A percentile compares a stretch with the other conserved stretches of the same genome.
These are phyloP conservation scores for Epiperipatus broadwayi DNA, from an alignment of 2,888 invertebrate species.

Conservation along the genomic window DNA sequence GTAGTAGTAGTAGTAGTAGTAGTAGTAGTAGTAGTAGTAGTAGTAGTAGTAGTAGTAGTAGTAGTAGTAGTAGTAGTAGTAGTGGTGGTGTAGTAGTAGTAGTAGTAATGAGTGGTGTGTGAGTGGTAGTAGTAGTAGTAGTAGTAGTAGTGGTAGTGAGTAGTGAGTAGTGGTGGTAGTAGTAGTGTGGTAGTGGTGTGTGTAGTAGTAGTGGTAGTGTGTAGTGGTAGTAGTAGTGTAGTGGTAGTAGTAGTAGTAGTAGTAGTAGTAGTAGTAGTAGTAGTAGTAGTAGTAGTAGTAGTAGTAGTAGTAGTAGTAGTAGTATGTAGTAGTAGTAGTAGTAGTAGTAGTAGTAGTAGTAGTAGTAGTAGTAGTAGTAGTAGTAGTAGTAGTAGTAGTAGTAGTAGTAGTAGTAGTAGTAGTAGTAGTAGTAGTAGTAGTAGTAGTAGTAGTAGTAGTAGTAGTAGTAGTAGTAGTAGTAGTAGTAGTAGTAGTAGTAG, in stretches of 20 bases:
- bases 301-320: conserved; percentile 12
- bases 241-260: conserved; percentile 9
- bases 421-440: conserved; percentile 14
- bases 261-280: conserved; percentile 10
- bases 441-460: conserved; percentile 13
- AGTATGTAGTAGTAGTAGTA: conserved; percentile 12
- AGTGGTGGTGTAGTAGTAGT: too few relatives aligned
- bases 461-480: conserved; percentile 13
- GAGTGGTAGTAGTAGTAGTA: too few relatives aligned
- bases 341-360: conserved; percentile 12
- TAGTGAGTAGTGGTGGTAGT: too few relatives aligned
- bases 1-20: conserved; percentile 13
- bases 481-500: conserved; percentile 12
- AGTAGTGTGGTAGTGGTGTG: too few relatives aligned
- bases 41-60: conserved; percentile 4
- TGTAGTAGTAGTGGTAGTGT: too few relatives aligned
- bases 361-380: conserved; percentile 12
- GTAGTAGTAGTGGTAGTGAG: too few relatives aligned
- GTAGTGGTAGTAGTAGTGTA: too few relatives aligned
- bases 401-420: conserved; percentile 12
- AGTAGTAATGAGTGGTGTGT: not conserved
- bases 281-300: conserved; percentile 12
- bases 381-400: conserved; percentile 12
- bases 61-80: conserved; percentile 13
- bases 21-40: conserved; percentile 13